phyloP scores from a whole-genome alignment of 2,888 invertebrate genomes.

The Seira musarum region DNA sequence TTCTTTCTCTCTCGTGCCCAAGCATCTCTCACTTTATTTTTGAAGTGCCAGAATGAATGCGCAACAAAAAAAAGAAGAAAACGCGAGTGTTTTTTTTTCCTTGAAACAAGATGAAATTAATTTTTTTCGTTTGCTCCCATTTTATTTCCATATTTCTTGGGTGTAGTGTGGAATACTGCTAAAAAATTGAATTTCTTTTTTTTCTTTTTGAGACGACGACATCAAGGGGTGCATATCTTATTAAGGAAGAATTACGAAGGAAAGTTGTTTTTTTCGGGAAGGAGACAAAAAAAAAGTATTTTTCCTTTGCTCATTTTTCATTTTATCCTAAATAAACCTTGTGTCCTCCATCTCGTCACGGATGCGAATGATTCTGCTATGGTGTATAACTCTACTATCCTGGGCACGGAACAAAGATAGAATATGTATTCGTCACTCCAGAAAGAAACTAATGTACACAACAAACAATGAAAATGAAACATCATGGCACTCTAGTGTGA shows the following conservation, averaged over 20 bases:
- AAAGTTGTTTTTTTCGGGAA: neutral
- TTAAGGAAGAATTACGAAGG: constrained; percentile 42
- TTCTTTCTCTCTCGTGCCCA: too few relatives aligned
- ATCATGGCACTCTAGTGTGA: constrained; percentile 51
- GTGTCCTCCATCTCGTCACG: too few relatives aligned
- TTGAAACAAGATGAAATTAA: constrained; percentile 63
- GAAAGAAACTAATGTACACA: too few relatives aligned
- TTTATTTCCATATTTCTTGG: constrained; percentile 69
- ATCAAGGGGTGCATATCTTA: constrained; percentile 69
- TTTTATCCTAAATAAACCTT: constrained; percentile 45
- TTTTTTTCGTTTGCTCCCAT: constrained; percentile 67
- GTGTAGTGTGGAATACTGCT: too few relatives aligned
- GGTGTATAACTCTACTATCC: too few relatives aligned
- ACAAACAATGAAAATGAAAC: constrained; percentile 49
- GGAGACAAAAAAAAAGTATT: constrained; percentile 13
- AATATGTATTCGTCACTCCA: too few relatives aligned
- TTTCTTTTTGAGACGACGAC: too few relatives aligned
- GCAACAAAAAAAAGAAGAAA: constrained; percentile 5
- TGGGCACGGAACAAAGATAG: too few relatives aligned
- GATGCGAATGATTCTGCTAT: too few relatives aligned
- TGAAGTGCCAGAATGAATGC: neutral
- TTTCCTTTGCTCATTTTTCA: too few relatives aligned
- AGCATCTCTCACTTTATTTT: too few relatives aligned
- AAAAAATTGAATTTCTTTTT: constrained; percentile 69
- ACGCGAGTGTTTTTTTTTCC: too few relatives aligned